A percentile compares a stretch with the other conserved stretches of the same genome.
Evolutionary conservation across 2,888 invertebrate species (phyloP).

Genomic region (Nycteola revayana): DNA sequence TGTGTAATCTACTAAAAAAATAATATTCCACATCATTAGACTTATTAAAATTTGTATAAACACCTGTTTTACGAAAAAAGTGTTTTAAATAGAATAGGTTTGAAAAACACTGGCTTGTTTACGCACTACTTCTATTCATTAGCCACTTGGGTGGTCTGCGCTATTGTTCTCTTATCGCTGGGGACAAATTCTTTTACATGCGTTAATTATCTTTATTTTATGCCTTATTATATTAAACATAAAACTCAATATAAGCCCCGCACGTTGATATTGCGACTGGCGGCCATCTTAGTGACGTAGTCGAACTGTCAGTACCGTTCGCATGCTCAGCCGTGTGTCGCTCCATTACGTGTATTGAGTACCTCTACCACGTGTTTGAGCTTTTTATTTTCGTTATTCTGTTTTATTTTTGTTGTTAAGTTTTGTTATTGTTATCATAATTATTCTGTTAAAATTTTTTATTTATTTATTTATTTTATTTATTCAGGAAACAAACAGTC

Average conservation of each 20-base stretch:
- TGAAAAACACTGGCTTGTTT: no score
- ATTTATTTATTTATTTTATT: no score
- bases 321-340: slow-evolving; percentile 8
- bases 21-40: not conserved
- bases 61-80: slow-evolving; percentile 1
- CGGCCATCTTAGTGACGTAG: slow-evolving; percentile 25
- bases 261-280: slow-evolving; percentile 18
- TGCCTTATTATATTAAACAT: no score
- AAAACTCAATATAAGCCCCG: no score
- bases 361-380: slow-evolving; percentile 7
- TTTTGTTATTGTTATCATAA: slow-evolving; percentile 12
- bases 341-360: slow-evolving; percentile 14
- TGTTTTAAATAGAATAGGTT: not conserved
- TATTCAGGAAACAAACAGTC: no score
- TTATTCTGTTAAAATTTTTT: no score
- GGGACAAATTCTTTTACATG: no score
- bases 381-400: slow-evolving; percentile 10
- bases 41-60: not conserved
- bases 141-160: no score
- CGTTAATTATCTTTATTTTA: no score
- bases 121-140: no score
- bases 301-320: slow-evolving; percentile 21
- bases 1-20: slow-evolving; percentile 2
- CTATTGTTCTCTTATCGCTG: no score
- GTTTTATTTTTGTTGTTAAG: slow-evolving; percentile 12